Evolutionary conservation across 2,888 invertebrate species (phyloP).

Genomic region (Nephrotoma guestfalica): DNA sequence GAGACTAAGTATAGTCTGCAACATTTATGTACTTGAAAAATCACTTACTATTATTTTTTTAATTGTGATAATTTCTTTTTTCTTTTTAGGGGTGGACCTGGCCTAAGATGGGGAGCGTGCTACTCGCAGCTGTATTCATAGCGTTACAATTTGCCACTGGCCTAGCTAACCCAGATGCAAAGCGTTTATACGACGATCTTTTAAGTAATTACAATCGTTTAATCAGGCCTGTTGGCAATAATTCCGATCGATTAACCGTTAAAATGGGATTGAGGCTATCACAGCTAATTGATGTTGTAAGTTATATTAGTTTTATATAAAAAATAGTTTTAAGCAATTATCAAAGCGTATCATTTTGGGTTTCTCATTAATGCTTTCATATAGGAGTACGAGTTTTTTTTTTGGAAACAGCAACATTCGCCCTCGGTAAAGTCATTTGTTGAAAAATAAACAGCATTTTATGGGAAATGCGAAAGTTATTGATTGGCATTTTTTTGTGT

Average conservation of each 20-base stretch:
- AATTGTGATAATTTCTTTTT: not conserved
- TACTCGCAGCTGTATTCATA: conserved; percentile 56
- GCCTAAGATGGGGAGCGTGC: conserved; percentile 71
- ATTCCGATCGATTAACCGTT: conserved; percentile 86
- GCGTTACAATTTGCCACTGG: conserved; percentile 61
- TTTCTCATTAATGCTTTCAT: too few species aligned
- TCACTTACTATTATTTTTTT: too few species aligned
- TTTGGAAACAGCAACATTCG: too few species aligned
- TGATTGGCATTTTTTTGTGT: too few species aligned
- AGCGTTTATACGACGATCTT: conserved; percentile 89
- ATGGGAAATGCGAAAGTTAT: too few species aligned
- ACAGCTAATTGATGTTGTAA: conserved; percentile 86
- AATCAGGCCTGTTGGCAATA: conserved; percentile 88
- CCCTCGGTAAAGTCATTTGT: too few species aligned
- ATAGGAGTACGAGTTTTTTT: too few species aligned
- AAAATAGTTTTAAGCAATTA: too few species aligned
- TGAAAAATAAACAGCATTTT: too few species aligned
- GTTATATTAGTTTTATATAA: conserved; percentile 26
- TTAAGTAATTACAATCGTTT: conserved; percentile 90
- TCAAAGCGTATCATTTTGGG: too few species aligned
- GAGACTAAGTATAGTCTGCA: too few species aligned
- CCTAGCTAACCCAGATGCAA: conserved; percentile 82
- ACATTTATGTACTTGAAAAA: too few species aligned
- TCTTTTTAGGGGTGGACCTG: conserved; percentile 60
- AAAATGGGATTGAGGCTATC: conserved; percentile 85